Percentiles rank a stretch among this genome's conserved stretches.
Conservation (phyloP, 2,888 invertebrate species). For the Schizaphis graminum region DNA sequence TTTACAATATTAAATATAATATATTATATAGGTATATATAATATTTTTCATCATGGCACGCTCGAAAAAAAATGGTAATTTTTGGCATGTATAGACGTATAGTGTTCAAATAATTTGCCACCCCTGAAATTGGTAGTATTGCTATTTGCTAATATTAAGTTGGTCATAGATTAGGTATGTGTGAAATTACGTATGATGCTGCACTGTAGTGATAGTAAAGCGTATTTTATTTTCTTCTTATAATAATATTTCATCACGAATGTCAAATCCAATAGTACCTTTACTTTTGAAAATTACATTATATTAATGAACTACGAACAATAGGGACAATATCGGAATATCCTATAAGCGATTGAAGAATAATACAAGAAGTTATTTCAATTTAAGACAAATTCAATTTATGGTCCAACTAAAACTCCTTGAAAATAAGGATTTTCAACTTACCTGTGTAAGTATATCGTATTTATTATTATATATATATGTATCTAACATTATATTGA, state of each 20-base stretch:
- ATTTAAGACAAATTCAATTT: not conserved
- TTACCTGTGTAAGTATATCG: not conserved
- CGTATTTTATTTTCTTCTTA: not conserved
- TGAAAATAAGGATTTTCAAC: not conserved
- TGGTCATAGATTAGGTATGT: not conserved
- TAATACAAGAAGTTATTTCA: not conserved
- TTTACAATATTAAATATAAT: too few species aligned
- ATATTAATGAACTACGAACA: not conserved
- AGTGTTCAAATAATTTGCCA: too few species aligned
- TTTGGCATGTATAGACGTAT: too few species aligned
- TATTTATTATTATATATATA: not conserved
- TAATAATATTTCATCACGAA: not conserved
- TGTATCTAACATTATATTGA: too few species aligned
- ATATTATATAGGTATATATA: too few species aligned
- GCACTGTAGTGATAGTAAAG: not conserved
- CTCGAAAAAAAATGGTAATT: too few species aligned
- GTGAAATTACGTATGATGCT: not conserved
- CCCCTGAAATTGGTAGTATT: too few species aligned
- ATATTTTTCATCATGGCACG: too few species aligned
- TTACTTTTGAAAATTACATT: not conserved
- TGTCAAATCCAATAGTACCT: not conserved
- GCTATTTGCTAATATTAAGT: too few species aligned
- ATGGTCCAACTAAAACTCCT: not conserved
- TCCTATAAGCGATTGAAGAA: not conserved
- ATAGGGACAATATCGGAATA: constrained; percentile 39